Conservation (phyloP, 2,888 invertebrate genomes). For the Nymphalis urticae region DNA sequence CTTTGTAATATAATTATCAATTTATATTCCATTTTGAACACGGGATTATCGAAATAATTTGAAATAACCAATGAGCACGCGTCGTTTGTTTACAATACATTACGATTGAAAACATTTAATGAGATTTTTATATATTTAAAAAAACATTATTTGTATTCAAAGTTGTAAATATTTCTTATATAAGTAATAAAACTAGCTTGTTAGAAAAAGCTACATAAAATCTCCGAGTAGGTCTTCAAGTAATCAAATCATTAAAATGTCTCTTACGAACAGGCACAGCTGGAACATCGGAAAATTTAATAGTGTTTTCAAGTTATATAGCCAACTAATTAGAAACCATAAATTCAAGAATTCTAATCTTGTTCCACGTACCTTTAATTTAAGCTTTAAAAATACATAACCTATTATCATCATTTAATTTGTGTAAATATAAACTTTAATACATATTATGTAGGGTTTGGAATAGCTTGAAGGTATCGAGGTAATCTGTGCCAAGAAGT, state of each 20-base stretch:
- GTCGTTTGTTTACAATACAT: too few relatives aligned
- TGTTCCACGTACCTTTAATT: constrained; percentile 31
- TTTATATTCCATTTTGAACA: too few relatives aligned
- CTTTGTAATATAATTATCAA: too few relatives aligned
- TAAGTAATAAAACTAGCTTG: background rate
- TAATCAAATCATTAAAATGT: background rate
- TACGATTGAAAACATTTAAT: too few relatives aligned
- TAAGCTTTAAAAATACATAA: constrained; percentile 27
- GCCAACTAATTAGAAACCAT: constrained; percentile 33
- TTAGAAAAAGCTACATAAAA: background rate
- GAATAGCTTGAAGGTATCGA: constrained; percentile 18
- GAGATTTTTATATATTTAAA: too few relatives aligned
- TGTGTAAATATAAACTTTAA: constrained; percentile 15
- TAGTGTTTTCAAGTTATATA: constrained; percentile 15
- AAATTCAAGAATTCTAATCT: constrained; percentile 33
- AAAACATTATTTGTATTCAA: too few relatives aligned
- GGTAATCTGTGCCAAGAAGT: constrained; percentile 21
- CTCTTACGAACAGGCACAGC: background rate
- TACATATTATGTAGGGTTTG: background rate
- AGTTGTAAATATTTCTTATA: too few relatives aligned
- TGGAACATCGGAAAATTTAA: background rate
- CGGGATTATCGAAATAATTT: too few relatives aligned
- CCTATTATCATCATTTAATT: background rate
- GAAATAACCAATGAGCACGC: too few relatives aligned
- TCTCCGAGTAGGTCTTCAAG: background rate